Base-by-base conservation (phyloP, 2,797 vertebrate genomes). In the Hoplostethus mediterraneus region DNA sequence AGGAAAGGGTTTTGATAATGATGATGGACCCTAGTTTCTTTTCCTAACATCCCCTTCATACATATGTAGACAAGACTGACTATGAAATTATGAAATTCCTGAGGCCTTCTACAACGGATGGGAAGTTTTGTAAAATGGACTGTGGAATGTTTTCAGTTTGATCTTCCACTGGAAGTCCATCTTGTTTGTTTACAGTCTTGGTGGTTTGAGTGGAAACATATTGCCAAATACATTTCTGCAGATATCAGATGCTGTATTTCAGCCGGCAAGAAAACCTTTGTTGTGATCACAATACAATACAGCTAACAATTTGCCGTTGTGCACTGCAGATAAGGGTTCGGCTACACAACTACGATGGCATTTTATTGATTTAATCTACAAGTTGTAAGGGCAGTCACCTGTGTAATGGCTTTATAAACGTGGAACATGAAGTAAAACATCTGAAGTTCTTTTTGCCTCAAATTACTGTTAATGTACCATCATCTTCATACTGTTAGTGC, bases 171-270 rank as follows among this genome's bases (percentile, higher is more conserved):
- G 63, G 80, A 81, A 85, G 79, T 81, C 77, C 62, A 62, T 66
- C 53, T 75, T 80, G 66, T 89, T 88, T 91, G 90, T 92, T 93
- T 94, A 94, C 92, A 93, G 89, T 94, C 76, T 84, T 81, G 31
- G 36, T 85, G 71, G 78, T 77, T 82, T 77, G 72, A 89, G 84
- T 79, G 79, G 81, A 90, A 85, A 82, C 90, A 90, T 92, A 85
- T 97, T 97, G 96, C 96, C 97, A 98, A 98, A 94, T 92, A 84
- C 93, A 92, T 90, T 28, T 89, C 87, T 94, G 89, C 93, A 91
- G 63, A 88, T 77, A 48, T 63, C 64, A 60, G 62, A 91, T 92
- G 88, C 86, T 92, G 91, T 94, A 92, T 90, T 95, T 84, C 40
- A 71, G 94, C 92, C 86, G 91, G 91, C 67, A 79, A 67, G 61